Evolutionary conservation across 2,888 invertebrate genomes (phyloP).

Genomic region (Morpho helenor): DNA sequence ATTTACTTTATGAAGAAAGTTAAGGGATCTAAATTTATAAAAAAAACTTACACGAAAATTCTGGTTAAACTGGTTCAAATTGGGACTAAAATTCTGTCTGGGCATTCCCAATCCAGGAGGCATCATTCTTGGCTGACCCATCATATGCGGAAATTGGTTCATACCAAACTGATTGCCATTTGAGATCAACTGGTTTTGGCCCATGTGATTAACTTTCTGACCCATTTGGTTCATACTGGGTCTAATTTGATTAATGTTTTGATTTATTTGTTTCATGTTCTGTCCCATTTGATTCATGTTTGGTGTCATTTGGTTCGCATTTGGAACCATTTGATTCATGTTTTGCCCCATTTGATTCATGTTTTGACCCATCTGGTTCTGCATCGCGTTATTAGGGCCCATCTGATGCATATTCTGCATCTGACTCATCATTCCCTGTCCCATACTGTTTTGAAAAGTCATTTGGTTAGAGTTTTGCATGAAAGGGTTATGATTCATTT

Average conservation of each 20-base stretch:
- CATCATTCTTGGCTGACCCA: slow-evolving; percentile 62
- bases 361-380: slow-evolving; percentile 36
- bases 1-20: too few relatives aligned
- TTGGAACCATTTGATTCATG: slow-evolving; percentile 39
- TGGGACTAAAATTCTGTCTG: slow-evolving; percentile 59
- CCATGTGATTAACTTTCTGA: slow-evolving; percentile 35
- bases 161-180: slow-evolving; percentile 62
- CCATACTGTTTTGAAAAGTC: slow-evolving; percentile 40
- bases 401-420: slow-evolving; percentile 34
- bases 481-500: slow-evolving; percentile 36
- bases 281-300: slow-evolving; percentile 41
- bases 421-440: slow-evolving; percentile 37
- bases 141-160: slow-evolving; percentile 59
- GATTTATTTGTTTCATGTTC: slow-evolving; percentile 32
- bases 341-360: slow-evolving; percentile 45
- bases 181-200: slow-evolving; percentile 44
- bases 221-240: slow-evolving; percentile 34
- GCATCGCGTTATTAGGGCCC: slow-evolving; percentile 36
- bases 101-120: slow-evolving; percentile 63
- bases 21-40: background rate
- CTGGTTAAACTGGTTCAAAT: slow-evolving; percentile 55
- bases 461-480: slow-evolving; percentile 37
- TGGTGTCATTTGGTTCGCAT: slow-evolving; percentile 43
- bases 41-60: slow-evolving; percentile 67
- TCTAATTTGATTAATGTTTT: slow-evolving; percentile 34